Conservation (phyloP, 30 jellyfish, hydroid and myxozoan genomes). For the Hydractinia symbiolongicarpus region DNA sequence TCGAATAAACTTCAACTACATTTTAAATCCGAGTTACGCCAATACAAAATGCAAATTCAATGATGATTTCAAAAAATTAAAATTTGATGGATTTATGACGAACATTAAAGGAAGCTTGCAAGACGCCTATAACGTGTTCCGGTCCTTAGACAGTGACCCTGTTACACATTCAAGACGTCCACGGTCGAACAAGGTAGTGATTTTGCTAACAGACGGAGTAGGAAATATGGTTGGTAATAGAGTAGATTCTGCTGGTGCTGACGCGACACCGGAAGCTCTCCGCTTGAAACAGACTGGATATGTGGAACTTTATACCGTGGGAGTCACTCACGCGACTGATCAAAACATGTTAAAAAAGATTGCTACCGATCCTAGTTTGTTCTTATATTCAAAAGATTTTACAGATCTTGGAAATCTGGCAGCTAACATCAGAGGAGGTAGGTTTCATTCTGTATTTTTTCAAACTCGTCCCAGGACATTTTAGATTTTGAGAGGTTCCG, state of each 20-base stretch:
- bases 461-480: too few species aligned
- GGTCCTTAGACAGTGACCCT: conserved; percentile 46
- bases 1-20: conserved; percentile 49
- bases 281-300: conserved; percentile 23
- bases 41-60: conserved; percentile 77
- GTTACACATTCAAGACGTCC: conserved; percentile 34
- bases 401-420: conserved; percentile 64
- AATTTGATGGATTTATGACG: conserved; percentile 52
- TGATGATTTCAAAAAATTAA: conserved; percentile 54
- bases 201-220: conserved; percentile 78
- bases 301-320: conserved; percentile 72
- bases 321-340: conserved; percentile 40
- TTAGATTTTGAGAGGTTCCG: too few species aligned
- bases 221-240: conserved; percentile 50
- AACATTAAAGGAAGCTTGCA: conserved; percentile 65
- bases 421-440: conserved; percentile 90
- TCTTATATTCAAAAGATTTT: conserved; percentile 51
- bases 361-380: conserved; percentile 75
- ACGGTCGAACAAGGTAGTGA: conserved; percentile 69
- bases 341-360: conserved; percentile 34
- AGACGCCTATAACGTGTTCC: conserved; percentile 64
- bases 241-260: conserved; percentile 22
- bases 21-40: conserved; percentile 47
- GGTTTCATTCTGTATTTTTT: neutral
- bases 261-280: conserved; percentile 45